A percentile compares a stretch with the other conserved stretches of the same genome.
phyloP scores from a whole-genome alignment of 2,797 vertebrate species.

The Chloroceryle amazona region DNA sequence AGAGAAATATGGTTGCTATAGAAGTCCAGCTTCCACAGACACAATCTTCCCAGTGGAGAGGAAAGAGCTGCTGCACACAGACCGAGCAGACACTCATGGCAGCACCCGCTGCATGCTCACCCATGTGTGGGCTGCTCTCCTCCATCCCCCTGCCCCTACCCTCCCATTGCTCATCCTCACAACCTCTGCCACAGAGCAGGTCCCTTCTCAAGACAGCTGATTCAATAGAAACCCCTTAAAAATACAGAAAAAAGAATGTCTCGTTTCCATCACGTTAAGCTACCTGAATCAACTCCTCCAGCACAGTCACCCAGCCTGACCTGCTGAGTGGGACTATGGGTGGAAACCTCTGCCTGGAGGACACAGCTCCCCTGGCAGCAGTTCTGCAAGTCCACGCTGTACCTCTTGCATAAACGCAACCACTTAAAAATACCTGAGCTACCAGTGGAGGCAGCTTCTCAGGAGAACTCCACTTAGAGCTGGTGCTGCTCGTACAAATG shows the following conservation, averaged over 20 bases:
- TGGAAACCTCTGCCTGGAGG: background rate
- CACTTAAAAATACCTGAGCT: background rate
- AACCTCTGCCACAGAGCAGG: background rate
- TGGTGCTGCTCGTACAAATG: background rate
- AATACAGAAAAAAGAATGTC: rapidly evolving
- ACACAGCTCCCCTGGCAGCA: background rate
- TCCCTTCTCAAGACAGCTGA: background rate
- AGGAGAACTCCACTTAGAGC: background rate
- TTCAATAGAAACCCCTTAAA: background rate
- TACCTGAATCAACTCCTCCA: rapidly evolving
- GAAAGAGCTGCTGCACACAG: background rate
- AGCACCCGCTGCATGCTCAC: rapidly evolving
- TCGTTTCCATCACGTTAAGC: rapidly evolving
- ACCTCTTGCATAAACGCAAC: background rate
- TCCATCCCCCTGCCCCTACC: background rate
- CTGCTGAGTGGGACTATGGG: rapidly evolving
- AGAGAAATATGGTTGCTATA: conserved; percentile 33
- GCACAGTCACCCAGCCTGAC: background rate
- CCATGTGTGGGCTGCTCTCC: rapidly evolving
- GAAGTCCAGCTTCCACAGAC: conserved; percentile 10
- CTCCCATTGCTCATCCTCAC: background rate
- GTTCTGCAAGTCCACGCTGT: rapidly evolving
- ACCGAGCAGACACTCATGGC: rapidly evolving
- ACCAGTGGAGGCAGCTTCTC: background rate
- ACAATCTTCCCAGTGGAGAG: background rate